Evolutionary conservation across 2,888 invertebrate genomes (phyloP), one percentile per base, ranked within the genome.

Genomic region (Rotaria magnacalcarata): DNA sequence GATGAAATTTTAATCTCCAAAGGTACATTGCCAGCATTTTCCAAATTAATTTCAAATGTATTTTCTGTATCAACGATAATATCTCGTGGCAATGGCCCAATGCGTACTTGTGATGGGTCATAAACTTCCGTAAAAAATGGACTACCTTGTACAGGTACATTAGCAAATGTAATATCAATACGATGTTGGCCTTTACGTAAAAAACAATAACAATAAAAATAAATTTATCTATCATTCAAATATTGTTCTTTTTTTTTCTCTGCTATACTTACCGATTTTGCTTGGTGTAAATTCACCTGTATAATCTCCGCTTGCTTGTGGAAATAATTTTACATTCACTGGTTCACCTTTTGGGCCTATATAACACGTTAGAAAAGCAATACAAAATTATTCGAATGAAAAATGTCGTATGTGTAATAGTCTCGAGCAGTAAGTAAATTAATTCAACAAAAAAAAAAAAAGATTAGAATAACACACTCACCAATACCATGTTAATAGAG

Each of bases 281-380:
- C 90, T 90, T n/a, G 92, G 92, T 27, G 91, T 92, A 90, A 95
- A 99, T 91, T 99, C 98, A 0, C 97, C 97, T 90, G 96, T 94
- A 86, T 97, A 92, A 89, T 96, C 94, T 4, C 97, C 97, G 87
- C 97, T 96, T 89, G 97, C 95, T 87, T 97, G 97, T 90, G 96
- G 96, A 91, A 96, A 96, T 90, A 98, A 97, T 87, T 96, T 91
- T 0, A 97, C 96, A 0, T 96, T 95, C 75, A 96, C 93, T 0
- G 95, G 89, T 75, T 91, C 91, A 21, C 91, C 92, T 88, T 90
- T 90, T 2, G 92, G 91, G 87, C 92, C 92, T 92, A 88, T 56
- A 87, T 89, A 58, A 54, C 5, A 54, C 0, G 6, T 3, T 54
- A 54, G 21, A 2, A 21, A 21, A 21, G 21, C 21, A 1, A 21